A percentile compares a stretch with the other conserved stretches of the same genome.
These are phyloP conservation scores for Globia sparganii DNA, from an alignment of 2,888 invertebrate species.

Conservation along the genomic window DNA sequence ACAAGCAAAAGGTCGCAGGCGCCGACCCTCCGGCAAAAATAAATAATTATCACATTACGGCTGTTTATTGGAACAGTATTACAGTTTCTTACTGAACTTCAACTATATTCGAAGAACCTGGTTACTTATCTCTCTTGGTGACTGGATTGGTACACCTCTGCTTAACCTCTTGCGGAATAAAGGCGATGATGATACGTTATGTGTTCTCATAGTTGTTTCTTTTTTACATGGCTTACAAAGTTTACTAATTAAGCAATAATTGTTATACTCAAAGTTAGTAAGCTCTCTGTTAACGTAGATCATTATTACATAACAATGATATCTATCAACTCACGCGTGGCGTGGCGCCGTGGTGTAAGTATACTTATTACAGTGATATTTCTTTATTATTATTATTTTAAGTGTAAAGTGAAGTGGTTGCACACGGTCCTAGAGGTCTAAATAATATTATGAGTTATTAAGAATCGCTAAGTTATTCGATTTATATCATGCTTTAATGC, in stretches of 20 bases:
- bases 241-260: slow-evolving; percentile 33
- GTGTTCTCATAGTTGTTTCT: neutral
- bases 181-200: too few species aligned
- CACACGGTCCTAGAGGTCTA: slow-evolving; percentile 30
- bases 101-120: too few species aligned
- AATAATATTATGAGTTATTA: slow-evolving; percentile 5
- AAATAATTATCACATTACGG: too few species aligned
- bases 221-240: slow-evolving; percentile 6
- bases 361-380: slow-evolving; percentile 70
- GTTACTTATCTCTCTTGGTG: too few species aligned
- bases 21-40: too few species aligned
- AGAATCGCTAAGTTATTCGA: slow-evolving; percentile 5
- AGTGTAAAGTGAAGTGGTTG: slow-evolving; percentile 42
- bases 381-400: slow-evolving; percentile 65
- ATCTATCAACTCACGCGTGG: slow-evolving; percentile 54
- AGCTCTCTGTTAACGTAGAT: slow-evolving; percentile 61
- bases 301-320: slow-evolving; percentile 24
- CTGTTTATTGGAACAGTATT: too few species aligned
- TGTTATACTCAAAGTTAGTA: slow-evolving; percentile 58
- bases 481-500: slow-evolving; percentile 5
- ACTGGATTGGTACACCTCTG: neutral
- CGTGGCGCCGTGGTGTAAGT: slow-evolving; percentile 51
- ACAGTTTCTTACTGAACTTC: too few species aligned
- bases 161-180: too few species aligned
- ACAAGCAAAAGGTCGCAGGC: too few species aligned